Conservation (phyloP, 2,113 vertebrate genomes). For the Muntiacus reevesi region DNA sequence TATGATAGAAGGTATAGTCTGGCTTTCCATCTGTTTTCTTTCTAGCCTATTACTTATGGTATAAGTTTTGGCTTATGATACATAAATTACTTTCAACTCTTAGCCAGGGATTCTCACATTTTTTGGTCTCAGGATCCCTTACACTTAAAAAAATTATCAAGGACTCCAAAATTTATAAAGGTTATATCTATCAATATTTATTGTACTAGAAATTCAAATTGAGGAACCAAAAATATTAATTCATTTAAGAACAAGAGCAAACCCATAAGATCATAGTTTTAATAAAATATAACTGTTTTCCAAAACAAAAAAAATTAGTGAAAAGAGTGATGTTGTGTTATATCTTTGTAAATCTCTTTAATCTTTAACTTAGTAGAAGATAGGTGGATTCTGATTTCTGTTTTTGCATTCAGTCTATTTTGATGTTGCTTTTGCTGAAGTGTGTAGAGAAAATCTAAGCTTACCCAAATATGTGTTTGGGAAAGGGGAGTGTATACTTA, state of each 20-base stretch:
- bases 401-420: neutral
- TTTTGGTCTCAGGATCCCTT: neutral
- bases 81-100: neutral
- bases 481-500: neutral
- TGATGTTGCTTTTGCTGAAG: neutral
- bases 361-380: neutral
- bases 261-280: neutral
- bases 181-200: neutral
- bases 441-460: neutral
- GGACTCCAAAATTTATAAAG: neutral
- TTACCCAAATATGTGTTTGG: neutral
- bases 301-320: neutral
- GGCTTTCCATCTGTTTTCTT: neutral
- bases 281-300: neutral
- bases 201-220: neutral
- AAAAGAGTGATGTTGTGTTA: neutral
- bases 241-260: neutral
- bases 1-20: neutral
- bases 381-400: neutral
- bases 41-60: neutral
- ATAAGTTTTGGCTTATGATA: neutral
- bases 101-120: neutral
- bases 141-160: neutral
- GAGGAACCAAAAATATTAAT: neutral
- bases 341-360: neutral